These are phyloP conservation scores for Zophobas morio DNA, from an alignment of 1,140 invertebrate genomes.

Conservation along the genomic window DNA sequence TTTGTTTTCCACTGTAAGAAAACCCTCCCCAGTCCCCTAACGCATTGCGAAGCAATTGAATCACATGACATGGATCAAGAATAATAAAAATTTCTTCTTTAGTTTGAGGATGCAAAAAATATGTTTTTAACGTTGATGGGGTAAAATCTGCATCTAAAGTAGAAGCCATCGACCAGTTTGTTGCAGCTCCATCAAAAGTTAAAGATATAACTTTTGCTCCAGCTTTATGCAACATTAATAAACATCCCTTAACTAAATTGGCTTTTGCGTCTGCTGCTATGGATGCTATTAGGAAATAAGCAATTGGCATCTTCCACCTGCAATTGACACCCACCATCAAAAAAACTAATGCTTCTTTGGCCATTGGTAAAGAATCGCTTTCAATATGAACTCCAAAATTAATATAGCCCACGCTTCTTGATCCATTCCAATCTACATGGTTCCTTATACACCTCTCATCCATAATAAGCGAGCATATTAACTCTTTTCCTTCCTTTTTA, in stretches of 20 bases:
- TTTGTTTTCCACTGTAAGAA: slow-evolving; percentile 35
- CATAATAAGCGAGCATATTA: slow-evolving; percentile 23
- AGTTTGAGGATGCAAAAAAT: slow-evolving; percentile 54
- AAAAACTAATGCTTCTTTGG: slow-evolving; percentile 64
- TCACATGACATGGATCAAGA: slow-evolving; percentile 57
- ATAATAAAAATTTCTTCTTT: slow-evolving; percentile 53
- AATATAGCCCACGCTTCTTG: slow-evolving; percentile 9
- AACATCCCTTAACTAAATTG: slow-evolving; percentile 55
- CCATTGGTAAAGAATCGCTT: slow-evolving; percentile 48
- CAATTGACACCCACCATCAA: slow-evolving; percentile 62
- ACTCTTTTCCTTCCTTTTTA: slow-evolving; percentile 23
- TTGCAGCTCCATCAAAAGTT: slow-evolving; percentile 63
- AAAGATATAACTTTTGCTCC: slow-evolving; percentile 56
- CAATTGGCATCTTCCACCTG: slow-evolving; percentile 64
- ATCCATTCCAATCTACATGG: slow-evolving; percentile 13
- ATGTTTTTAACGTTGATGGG: slow-evolving; percentile 52
- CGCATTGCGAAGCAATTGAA: slow-evolving; percentile 57
- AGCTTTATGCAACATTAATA: slow-evolving; percentile 54
- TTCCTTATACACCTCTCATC: slow-evolving; percentile 1
- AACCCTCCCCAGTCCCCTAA: slow-evolving; percentile 51
- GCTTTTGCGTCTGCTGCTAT: slow-evolving; percentile 55
- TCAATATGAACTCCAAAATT: slow-evolving; percentile 21
- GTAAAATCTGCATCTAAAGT: slow-evolving; percentile 57
- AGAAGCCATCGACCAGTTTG: slow-evolving; percentile 57
- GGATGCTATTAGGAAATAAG: slow-evolving; percentile 61